Base-by-base conservation (phyloP, 2,113 vertebrate species). In the Sinocyclocheilus rhinocerous region DNA sequence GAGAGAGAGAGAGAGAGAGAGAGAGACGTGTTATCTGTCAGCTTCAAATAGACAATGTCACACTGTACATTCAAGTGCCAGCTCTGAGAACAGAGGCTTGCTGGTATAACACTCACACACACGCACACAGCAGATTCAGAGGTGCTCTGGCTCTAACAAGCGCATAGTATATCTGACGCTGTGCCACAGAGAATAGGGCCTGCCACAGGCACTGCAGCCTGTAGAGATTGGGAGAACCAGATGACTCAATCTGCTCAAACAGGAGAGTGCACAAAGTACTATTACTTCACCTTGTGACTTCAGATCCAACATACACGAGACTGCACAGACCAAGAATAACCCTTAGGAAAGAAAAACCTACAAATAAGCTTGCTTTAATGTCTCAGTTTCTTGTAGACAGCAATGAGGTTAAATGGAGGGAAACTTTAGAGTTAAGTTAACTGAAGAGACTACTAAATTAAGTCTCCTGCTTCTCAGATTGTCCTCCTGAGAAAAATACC, bases 211-310 rank as follows among this genome's bases (percentile, higher is more conserved):
- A 72, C 20, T 52, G 67, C 13, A 72, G 67, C 81, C 65, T 72
- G 67, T 48, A 83, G 67, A 83, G 26, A 83, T 72, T 72, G 20
- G 29, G 81, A 39, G 48, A 83, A 52, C 45, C 26, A 22, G 48
- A 83, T 83, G 65, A 83, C 81, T 83, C 81, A 83, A 83, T 83
- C 67, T 22, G 48, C 81, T 55, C 29, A 48, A 70, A 55, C 48
- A 52, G 50, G 50, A 15, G 50, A 52, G 63, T 33, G 24, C 67
- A 29, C 61, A 65, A 22, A 70, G 61, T 50, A 36, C 9, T 69
- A 22, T 83, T 55, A 72, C 67, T 72, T 52, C 48, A 81, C 61
- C 79, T 29, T 81, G n/a, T 81, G 79, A 81, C 78, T 65, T 81
- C 4, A 9, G 22, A 81, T 3, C 36, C 15, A 48, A 24, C 12